phyloP scores from a whole-genome alignment of 2,113 vertebrate species.

The Chlorodrepanis virens region DNA sequence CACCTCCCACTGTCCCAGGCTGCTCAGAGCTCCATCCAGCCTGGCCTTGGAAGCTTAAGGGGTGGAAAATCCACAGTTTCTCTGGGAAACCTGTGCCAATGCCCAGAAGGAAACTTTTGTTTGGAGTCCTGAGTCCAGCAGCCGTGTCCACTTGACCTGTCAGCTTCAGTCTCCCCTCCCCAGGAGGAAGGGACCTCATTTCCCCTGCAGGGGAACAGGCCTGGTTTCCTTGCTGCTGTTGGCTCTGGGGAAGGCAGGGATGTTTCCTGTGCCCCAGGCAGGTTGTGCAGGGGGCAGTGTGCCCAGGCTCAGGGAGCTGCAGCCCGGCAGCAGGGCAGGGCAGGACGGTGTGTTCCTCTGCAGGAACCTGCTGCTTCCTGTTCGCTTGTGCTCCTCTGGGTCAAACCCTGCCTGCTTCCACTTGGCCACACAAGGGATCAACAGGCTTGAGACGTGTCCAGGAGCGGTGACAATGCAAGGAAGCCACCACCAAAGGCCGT shows the following conservation, averaged over 20 bases:
- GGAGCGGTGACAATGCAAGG: constrained; percentile 44
- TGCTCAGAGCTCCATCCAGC: background rate
- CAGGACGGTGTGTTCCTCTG: constrained; percentile 19
- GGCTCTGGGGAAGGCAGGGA: background rate
- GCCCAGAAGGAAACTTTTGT: background rate
- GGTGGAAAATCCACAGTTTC: background rate
- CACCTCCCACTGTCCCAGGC: background rate
- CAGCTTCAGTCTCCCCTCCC: background rate
- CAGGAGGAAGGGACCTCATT: background rate
- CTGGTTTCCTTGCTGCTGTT: background rate
- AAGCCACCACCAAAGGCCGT: background rate
- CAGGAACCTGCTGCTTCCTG: constrained; percentile 25
- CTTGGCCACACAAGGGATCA: background rate
- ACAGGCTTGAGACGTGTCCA: background rate
- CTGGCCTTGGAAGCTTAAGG: background rate
- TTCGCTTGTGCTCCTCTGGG: background rate
- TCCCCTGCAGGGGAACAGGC: background rate
- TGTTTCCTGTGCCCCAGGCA: background rate
- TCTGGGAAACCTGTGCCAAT: background rate
- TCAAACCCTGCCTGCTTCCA: background rate
- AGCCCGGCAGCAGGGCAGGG: background rate
- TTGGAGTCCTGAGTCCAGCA: background rate
- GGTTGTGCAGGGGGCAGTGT: background rate
- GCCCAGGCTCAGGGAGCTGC: background rate
- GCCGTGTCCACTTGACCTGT: background rate